Evolutionary conservation across 35 echinoderm and acorn worm species (phyloP), one percentile per base, ranked within the genome.

Genomic region (Anneissia japonica): DNA sequence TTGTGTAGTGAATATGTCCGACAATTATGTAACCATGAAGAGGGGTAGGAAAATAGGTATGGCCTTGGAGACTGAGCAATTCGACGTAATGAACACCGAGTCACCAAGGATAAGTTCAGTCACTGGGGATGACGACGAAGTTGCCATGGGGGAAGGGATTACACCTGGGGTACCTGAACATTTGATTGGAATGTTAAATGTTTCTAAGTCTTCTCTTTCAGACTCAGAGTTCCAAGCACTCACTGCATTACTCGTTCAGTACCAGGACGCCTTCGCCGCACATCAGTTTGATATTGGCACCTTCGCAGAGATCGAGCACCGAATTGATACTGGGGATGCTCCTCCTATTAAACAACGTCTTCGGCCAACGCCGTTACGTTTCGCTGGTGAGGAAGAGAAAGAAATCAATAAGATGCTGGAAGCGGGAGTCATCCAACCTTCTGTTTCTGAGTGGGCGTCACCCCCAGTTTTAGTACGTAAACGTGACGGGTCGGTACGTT

Each of bases 381-480:
- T 87, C 75, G 76, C 38, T 16, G 14, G 81, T 2, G 85, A 91
- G 79, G 90, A 87, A 43, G 75, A 85, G 37, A 73, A 45, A 23
- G 64, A 87, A 11, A 72, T 91, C 23, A 74, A 82, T 36, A 74
- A 64, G 35, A 91, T 91, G 90, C 23, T 81, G 77, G 83, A 88
- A 12, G 90, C 90, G 26, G n/a, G 84, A 26, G 81, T 91, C 0
- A 91, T 91, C 35, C 26, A 91, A 77, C 85, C 84, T 0, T 91
- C 90, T 28, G 75, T 87, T 23, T 91, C 84, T 0, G 90, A 91
- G 38, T 91, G 90, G 84, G 90, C 55, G 33, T 74, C 40, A 38
- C 85, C 86, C 1, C 86, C 86, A 32, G 86, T 88, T 37, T 41
- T 88, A 31, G 84, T 91, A 21, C 87, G 84, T 30, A 91, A 91